Percentiles rank a stretch among this genome's conserved stretches.
phyloP scores from a whole-genome alignment of 2,797 vertebrate species.

The Monodelphis domestica region DNA sequence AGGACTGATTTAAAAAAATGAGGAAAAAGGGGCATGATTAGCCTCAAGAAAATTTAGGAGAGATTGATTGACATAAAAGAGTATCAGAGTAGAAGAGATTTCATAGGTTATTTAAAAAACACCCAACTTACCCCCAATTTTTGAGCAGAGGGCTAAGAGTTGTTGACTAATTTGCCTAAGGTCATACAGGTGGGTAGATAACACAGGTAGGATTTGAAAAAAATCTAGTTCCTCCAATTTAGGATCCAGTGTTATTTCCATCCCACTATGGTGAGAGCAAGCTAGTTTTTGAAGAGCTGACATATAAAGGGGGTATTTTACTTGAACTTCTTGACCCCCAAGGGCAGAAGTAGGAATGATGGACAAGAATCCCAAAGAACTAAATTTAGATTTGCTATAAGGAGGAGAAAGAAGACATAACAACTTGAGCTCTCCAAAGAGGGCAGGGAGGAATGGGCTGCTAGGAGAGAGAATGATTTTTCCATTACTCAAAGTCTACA shows the following conservation, averaged over 20 bases:
- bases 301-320: background rate
- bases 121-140: background rate
- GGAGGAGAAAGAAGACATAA: background rate
- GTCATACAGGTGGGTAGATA: background rate
- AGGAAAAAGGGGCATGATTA: background rate
- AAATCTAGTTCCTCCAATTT: background rate
- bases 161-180: background rate
- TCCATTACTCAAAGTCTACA: background rate
- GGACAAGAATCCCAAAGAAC: background rate
- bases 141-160: background rate
- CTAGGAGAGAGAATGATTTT: background rate
- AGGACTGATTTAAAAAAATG: too few species aligned
- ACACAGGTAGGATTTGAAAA: too few species aligned
- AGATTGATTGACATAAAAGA: too few species aligned
- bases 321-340: background rate
- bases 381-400: background rate
- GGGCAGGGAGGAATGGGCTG: background rate
- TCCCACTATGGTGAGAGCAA: background rate
- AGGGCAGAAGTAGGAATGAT: background rate
- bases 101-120: background rate
- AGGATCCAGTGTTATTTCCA: background rate
- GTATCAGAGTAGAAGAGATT: background rate
- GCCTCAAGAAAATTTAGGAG: background rate
- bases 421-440: background rate
- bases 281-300: background rate